Percentiles rank a stretch among this genome's conserved stretches.
Evolutionary conservation across 1,140 invertebrate genomes (phyloP).

Genomic region (Holotrichia oblita): DNA sequence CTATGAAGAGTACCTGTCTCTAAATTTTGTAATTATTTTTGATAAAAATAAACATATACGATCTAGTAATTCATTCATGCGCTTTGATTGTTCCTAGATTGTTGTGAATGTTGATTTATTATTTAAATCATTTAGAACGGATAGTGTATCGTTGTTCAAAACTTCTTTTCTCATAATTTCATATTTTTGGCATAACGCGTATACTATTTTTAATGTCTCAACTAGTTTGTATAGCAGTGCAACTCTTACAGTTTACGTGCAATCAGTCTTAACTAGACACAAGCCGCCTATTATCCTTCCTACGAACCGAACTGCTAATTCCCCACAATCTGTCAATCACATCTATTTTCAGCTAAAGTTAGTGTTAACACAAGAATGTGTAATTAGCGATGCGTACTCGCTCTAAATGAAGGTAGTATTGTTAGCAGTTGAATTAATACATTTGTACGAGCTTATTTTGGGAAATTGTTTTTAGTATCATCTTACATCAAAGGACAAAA

Average conservation of each 20-base stretch:
- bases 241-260: background rate
- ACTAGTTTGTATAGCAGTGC: background rate
- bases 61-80: background rate
- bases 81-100: background rate
- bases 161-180: background rate
- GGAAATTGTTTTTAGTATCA: too few species aligned
- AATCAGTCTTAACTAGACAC: background rate
- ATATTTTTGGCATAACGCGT: slow-evolving; percentile 12
- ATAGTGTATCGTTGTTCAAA: background rate
- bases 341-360: background rate
- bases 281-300: background rate
- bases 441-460: too few species aligned
- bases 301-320: background rate
- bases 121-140: background rate
- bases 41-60: background rate
- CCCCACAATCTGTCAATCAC: background rate
- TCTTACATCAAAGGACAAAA: too few species aligned
- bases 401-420: too few species aligned
- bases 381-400: background rate
- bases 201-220: background rate
- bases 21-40: background rate
- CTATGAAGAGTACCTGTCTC: too few species aligned
- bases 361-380: background rate
- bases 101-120: background rate
- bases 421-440: too few species aligned